Conservation (phyloP, 2,113 vertebrate genomes). For the Lycocorax pyrrhopterus region DNA sequence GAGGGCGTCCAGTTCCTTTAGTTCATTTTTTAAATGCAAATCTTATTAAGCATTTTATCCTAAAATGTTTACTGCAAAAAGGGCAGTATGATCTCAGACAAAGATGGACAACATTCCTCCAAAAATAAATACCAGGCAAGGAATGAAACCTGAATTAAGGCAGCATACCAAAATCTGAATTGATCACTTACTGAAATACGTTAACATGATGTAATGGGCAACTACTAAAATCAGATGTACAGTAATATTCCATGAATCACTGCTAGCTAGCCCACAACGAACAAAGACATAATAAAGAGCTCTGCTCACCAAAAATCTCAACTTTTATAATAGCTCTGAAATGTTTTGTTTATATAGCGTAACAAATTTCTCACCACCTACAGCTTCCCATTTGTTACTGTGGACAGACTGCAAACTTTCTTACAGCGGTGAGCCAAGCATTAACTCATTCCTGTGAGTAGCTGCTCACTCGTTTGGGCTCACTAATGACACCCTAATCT, state of each 20-base stretch:
- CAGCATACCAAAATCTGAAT: conserved; percentile 62
- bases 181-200: conserved; percentile 79
- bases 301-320: conserved; percentile 37
- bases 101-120: conserved; percentile 71
- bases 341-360: neutral
- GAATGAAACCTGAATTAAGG: conserved; percentile 75
- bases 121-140: conserved; percentile 69
- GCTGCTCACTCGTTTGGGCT: neutral
- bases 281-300: conserved; percentile 58
- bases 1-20: conserved; percentile 72
- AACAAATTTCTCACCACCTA: conserved; percentile 56
- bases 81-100: conserved; percentile 53
- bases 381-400: conserved; percentile 18
- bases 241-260: conserved; percentile 74
- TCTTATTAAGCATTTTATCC: conserved; percentile 80
- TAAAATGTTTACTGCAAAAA: conserved; percentile 76
- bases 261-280: conserved; percentile 42
- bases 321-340: conserved; percentile 51
- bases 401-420: conserved; percentile 11
- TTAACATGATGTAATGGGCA: conserved; percentile 72
- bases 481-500: neutral
- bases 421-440: neutral
- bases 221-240: conserved; percentile 65
- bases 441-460: neutral
- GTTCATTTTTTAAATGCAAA: conserved; percentile 84